Evolutionary conservation across 2,888 invertebrate genomes (phyloP), one percentile per base, ranked within the genome.

Genomic region (Spialia ferax): DNA sequence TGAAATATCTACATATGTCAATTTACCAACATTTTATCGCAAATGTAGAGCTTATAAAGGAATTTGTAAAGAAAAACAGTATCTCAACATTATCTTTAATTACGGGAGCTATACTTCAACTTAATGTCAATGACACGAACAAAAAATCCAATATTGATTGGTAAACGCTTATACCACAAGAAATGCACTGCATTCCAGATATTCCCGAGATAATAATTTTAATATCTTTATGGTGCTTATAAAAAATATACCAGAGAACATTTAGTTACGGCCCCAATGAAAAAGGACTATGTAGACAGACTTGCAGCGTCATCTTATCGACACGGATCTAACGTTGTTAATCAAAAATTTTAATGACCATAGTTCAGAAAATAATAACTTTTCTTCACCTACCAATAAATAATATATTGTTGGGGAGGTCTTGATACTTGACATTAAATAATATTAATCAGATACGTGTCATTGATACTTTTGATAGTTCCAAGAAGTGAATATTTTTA

Each of bases 261-360:
- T 87, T 93, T 91, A 88, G 93, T 86, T 87, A 91, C 88, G 93
- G 87, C 83, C 83, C 82, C 80, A 78, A 80, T 84, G 87, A 82
- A 87, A 87, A 87, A 87, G 88, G 91, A 89, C 86, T 87, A 87
- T 82, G 82, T 82, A 75, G 75, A 75, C 75, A 79, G 82, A 88
- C 80, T 86, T 88, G 93, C 90, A 76, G 73, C 82, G 91, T 93
- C 93, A 93, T 89, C 87, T 84, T 83, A 88, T 91, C 93, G 93
- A 90, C 88, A 91, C 88, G 92, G 89, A 89, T 91, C 90, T 88
- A 90, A 91, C 86, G 91, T 87, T 82, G 91, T 91, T 93, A 93
- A 93, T 93, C 93, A 93, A 91, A 91, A 92, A 92, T 93, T 93
- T 93, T 93, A 93, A 93, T 93, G 92, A 93, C 91, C 91, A 92